Conservation (phyloP, 2,888 invertebrate genomes). For the Mamestra brassicae region DNA sequence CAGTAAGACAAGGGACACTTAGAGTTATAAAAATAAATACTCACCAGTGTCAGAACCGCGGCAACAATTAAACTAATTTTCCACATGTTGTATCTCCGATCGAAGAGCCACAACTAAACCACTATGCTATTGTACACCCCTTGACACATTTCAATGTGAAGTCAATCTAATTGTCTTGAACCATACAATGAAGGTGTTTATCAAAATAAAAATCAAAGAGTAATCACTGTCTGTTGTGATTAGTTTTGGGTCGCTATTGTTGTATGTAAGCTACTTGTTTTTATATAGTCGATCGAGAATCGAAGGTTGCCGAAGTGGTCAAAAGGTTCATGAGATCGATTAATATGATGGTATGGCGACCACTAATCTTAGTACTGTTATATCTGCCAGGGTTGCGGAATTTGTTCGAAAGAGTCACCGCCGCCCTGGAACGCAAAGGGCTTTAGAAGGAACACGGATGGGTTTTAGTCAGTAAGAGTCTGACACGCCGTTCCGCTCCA, state of each 20-base stretch:
- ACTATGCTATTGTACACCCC: constrained; percentile 61
- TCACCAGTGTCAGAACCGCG: constrained; percentile 62
- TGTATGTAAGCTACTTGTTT: neutral
- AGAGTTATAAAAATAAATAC: constrained; percentile 45
- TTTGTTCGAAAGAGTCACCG: too few species aligned
- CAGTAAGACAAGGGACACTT: neutral
- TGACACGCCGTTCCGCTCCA: too few species aligned
- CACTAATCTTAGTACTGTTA: too few species aligned
- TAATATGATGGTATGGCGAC: too few species aligned
- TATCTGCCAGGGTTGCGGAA: too few species aligned
- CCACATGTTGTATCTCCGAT: constrained; percentile 68
- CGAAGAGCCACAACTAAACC: constrained; percentile 60
- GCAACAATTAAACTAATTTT: constrained; percentile 44
- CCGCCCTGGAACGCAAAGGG: too few species aligned
- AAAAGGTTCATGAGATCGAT: neutral
- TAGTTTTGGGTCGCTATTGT: constrained; percentile 31
- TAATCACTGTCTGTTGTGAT: constrained; percentile 40
- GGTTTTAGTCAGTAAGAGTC: too few species aligned
- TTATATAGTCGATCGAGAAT: neutral
- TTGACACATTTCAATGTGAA: constrained; percentile 60
- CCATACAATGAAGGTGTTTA: constrained; percentile 71
- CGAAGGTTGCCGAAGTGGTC: neutral
- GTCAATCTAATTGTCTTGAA: constrained; percentile 60
- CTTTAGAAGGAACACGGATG: too few species aligned
- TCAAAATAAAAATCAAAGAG: constrained; percentile 42